phyloP scores from a whole-genome alignment of 2,113 vertebrate genomes.

The Centropristis striata region DNA sequence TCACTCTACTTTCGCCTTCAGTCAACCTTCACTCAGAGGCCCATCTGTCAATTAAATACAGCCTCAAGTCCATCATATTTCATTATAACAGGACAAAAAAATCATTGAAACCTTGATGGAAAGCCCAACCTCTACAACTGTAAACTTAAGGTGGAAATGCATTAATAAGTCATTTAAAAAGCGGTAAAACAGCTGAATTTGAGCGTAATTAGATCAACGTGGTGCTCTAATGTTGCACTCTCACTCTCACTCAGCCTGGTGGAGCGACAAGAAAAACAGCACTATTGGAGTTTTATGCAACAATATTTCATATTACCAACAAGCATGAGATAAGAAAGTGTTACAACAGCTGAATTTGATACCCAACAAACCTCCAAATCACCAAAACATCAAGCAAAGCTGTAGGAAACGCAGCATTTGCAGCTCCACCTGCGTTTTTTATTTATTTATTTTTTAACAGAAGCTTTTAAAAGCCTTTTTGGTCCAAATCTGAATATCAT shows the following conservation, averaged over 20 bases:
- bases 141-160: not conserved
- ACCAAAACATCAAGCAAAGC: not conserved
- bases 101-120: not conserved
- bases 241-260: not conserved
- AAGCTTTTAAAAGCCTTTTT: not conserved
- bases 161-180: not conserved
- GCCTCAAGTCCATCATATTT: not conserved
- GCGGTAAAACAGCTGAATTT: not conserved
- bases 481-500: not conserved
- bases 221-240: not conserved
- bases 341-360: not conserved
- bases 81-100: not conserved
- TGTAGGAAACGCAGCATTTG: not conserved
- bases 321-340: not conserved
- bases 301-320: not conserved
- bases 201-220: slow-evolving; percentile 1
- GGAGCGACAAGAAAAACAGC: not conserved
- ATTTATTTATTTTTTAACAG: not conserved
- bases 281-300: not conserved
- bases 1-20: slow-evolving; percentile 17
- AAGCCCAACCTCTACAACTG: not conserved
- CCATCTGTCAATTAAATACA: not conserved
- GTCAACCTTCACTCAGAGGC: not conserved
- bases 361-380: not conserved
- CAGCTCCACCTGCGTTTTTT: not conserved